Evolutionary conservation across 1,140 invertebrate species (phyloP).

Genomic region (Drosophila trapezifrons): DNA sequence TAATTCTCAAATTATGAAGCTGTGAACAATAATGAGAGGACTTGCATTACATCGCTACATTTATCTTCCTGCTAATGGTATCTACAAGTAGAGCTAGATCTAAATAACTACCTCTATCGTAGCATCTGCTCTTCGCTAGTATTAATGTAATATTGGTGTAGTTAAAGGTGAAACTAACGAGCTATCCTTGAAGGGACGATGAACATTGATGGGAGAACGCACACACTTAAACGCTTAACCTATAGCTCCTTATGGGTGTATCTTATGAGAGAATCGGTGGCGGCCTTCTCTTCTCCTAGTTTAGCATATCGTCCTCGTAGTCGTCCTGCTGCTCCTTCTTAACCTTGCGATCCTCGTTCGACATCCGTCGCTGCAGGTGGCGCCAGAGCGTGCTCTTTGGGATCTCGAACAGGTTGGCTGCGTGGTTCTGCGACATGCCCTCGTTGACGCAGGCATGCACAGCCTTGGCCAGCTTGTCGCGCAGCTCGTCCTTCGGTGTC

Average conservation of each 20-base stretch:
- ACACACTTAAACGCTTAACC: not conserved
- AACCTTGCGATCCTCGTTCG: slow-evolving; percentile 57
- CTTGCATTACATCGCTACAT: not conserved
- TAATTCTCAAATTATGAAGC: slow-evolving; percentile 9
- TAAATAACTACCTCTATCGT: slow-evolving; percentile 11
- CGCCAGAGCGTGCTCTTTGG: slow-evolving; percentile 88
- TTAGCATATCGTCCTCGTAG: slow-evolving; percentile 60
- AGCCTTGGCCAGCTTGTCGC: slow-evolving; percentile 85
- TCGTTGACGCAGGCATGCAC: slow-evolving; percentile 86
- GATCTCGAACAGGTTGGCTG: slow-evolving; percentile 86
- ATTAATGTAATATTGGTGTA: slow-evolving; percentile 5
- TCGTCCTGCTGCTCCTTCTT: slow-evolving; percentile 64
- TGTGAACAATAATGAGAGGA: slow-evolving; percentile 14
- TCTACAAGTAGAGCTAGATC: slow-evolving; percentile 21
- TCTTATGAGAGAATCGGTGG: slow-evolving; percentile 12
- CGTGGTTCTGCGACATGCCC: slow-evolving; percentile 87
- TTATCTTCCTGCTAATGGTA: slow-evolving; percentile 7
- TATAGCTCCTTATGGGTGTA: slow-evolving; percentile 19
- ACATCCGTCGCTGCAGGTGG: slow-evolving; percentile 84
- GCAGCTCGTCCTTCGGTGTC: slow-evolving; percentile 85
- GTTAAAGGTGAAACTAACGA: not conserved
- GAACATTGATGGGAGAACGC: not conserved
- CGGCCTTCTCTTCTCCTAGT: slow-evolving; percentile 22
- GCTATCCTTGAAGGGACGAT: not conserved
- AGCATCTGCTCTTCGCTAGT: slow-evolving; percentile 12